phyloP scores from a whole-genome alignment of 2,113 vertebrate species.

The Tapirus terrestris region DNA sequence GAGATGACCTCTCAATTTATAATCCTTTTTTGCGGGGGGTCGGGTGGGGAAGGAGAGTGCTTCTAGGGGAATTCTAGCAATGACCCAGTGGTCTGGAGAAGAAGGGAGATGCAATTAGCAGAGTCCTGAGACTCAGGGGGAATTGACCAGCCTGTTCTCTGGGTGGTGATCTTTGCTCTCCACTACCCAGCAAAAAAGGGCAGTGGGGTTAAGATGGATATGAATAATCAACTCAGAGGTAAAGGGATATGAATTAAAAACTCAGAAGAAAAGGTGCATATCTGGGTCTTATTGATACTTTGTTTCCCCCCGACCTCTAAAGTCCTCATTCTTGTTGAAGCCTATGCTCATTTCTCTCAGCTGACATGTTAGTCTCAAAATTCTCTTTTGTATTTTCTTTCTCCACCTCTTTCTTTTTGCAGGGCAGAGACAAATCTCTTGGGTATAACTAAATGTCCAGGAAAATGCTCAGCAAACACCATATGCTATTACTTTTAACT shows the following conservation, averaged over 20 bases:
- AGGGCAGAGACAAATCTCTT: neutral
- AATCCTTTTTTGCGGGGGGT: neutral
- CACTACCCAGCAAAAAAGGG: neutral
- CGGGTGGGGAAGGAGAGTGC: neutral
- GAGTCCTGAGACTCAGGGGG: neutral
- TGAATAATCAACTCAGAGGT: neutral
- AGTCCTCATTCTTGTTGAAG: neutral
- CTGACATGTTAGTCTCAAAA: neutral
- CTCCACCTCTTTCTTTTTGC: neutral
- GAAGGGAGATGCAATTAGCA: neutral
- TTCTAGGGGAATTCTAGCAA: neutral
- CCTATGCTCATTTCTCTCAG: neutral
- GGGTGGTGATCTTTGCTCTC: neutral
- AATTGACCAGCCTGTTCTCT: neutral
- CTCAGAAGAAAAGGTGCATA: neutral
- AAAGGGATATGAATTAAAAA: neutral
- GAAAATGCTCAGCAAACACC: conserved; percentile 49
- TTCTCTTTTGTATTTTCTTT: neutral
- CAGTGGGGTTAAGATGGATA: neutral
- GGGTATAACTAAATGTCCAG: neutral
- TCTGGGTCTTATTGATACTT: neutral
- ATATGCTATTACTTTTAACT: conserved; percentile 13
- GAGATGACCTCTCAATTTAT: neutral
- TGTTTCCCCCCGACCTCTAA: neutral
- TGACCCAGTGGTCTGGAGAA: neutral